Evolutionary conservation across 2,888 invertebrate species (phyloP), one percentile per base, ranked within the genome.

Genomic region (Crepidodera aurea): DNA sequence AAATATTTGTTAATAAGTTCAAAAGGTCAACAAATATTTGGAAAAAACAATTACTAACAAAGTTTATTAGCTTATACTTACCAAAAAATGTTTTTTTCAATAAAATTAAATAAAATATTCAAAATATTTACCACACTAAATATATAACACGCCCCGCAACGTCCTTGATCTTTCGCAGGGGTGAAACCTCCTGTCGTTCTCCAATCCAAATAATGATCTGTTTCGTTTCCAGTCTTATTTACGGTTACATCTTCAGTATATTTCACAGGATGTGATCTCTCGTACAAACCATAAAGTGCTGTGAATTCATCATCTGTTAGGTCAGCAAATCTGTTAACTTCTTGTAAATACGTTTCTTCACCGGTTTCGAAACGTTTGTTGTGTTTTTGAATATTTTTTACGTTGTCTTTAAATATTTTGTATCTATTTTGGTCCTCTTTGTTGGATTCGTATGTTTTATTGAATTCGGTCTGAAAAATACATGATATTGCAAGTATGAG

Each of bases 401-500:
- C 7, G 32, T 66, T 66, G n/a, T 53, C 19, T 29, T 42, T 61
- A 50, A 66, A 66, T n/a, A 61, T 60, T n/a, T 29, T 56, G 22
- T 51, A 60, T 18, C 62, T 53, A 7, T 19, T 51, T 18, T 29
- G 19, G 0, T 64, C 58, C 25, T 66, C 62, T n/a, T 29, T 32
- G 5, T 34, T 19, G 10, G 48, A 51, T 37, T 39, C 18, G 44
- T 64, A 66, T 0, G 53, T 50, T 64, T 66, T 66, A 4, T 60
- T 60, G 22, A 59, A 50, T 18, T 51, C 39, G 8, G 32, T 2
- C 64, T 64, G 22, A 25, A 60, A 57, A 27, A 15, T 51, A 13
- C 7, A n/a, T n/a, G n/a, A n/a, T n/a, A n/a, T n/a, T n/a, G n/a
- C n/a, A n/a, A n/a, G n/a, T n/a, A n/a, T n/a, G n/a, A n/a, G n/a